These are phyloP conservation scores for Bufo gargarizans DNA, from an alignment of 2,113 vertebrate genomes.

Conservation along the genomic window DNA sequence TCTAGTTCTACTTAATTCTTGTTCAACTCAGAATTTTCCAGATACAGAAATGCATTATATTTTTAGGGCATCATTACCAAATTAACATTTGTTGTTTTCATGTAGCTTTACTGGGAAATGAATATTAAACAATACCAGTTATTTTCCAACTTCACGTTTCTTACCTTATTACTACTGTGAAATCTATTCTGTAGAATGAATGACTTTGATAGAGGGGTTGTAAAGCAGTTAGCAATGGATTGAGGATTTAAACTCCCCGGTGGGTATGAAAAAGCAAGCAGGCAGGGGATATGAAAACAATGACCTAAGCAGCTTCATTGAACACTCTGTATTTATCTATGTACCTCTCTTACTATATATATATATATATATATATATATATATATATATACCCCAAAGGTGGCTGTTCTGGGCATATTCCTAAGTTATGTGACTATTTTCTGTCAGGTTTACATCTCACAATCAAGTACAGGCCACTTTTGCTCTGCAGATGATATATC, in stretches of 20 bases:
- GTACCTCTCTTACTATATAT: neutral
- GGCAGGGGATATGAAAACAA: conserved; percentile 21
- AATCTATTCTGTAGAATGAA: conserved; percentile 53
- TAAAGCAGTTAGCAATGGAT: conserved; percentile 59
- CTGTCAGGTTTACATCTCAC: neutral
- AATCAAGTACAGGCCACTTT: conserved; percentile 10
- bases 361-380: conserved; percentile 10
- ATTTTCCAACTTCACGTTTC: conserved; percentile 55
- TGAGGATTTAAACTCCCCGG: conserved; percentile 49
- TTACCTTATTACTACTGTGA: conserved; percentile 45
- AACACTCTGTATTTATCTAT: neutral
- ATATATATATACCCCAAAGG: neutral
- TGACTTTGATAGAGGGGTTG: conserved; percentile 41
- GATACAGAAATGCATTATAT: conserved; percentile 15
- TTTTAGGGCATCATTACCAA: conserved; percentile 60
- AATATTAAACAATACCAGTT: conserved; percentile 46
- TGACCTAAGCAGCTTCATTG: conserved; percentile 18
- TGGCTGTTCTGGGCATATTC: neutral
- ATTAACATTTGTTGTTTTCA: conserved; percentile 62
- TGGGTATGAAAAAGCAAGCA: conserved; percentile 23
- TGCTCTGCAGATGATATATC: conserved; percentile 40
- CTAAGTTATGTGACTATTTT: neutral
- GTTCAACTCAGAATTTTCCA: conserved; percentile 59
- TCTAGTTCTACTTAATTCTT: conserved; percentile 9
- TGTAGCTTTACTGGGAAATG: conserved; percentile 58